Conservation (phyloP, 92 coral and sea anemone species). For the Umimayanthus kanabou region DNA sequence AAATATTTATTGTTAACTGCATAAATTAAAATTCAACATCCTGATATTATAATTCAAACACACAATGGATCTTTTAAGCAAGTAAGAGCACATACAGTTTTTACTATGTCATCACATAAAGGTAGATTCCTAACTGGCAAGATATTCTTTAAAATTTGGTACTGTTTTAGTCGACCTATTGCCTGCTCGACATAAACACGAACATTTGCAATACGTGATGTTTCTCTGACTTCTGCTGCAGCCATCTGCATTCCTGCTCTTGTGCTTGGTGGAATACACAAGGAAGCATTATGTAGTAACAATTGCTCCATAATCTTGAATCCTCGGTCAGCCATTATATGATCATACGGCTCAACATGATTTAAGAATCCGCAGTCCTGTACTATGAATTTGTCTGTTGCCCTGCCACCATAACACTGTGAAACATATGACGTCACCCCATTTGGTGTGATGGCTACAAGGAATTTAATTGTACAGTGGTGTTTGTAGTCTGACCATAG, state of each 20-base stretch:
- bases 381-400: slow-evolving; percentile 55
- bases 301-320: slow-evolving; percentile 54
- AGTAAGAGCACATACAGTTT: slow-evolving; percentile 44
- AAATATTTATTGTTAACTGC: too few relatives aligned
- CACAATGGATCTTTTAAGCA: slow-evolving; percentile 45
- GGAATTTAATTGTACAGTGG: slow-evolving; percentile 47
- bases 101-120: slow-evolving; percentile 53
- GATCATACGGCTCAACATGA: slow-evolving; percentile 55
- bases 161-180: background rate
- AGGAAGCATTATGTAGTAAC: slow-evolving; percentile 40
- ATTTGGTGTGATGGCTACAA: slow-evolving; percentile 50
- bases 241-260: slow-evolving; percentile 50
- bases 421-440: slow-evolving; percentile 53
- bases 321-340: slow-evolving; percentile 58
- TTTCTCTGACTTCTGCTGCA: slow-evolving; percentile 42
- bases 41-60: background rate
- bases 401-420: slow-evolving; percentile 56
- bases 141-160: background rate
- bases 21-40: too few relatives aligned
- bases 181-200: slow-evolving; percentile 63
- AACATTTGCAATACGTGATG: slow-evolving; percentile 55
- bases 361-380: slow-evolving; percentile 42
- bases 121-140: slow-evolving; percentile 47
- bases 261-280: slow-evolving; percentile 62
- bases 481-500: slow-evolving; percentile 62